These are phyloP conservation scores for Sericinus montela DNA, from an alignment of 2,888 invertebrate species.

Conservation along the genomic window DNA sequence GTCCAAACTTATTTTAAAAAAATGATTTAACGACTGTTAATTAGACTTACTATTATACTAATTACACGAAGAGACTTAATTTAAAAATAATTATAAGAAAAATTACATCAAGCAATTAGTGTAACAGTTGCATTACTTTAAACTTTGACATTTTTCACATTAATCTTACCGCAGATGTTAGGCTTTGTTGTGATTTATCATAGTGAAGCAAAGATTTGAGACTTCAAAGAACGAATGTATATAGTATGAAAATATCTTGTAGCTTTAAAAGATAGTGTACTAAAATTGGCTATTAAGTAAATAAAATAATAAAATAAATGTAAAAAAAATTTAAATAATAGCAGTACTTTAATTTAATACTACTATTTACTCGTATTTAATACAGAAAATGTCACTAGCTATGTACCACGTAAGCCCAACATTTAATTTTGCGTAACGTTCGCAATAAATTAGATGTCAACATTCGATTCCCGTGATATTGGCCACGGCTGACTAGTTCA, in stretches of 20 bases:
- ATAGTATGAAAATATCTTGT: background rate
- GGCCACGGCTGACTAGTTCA: conserved; percentile 15
- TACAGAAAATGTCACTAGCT: too few species aligned
- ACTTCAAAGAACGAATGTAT: background rate
- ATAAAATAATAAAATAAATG: background rate
- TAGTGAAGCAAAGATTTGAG: background rate
- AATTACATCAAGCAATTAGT: too few species aligned
- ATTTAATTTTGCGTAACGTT: background rate
- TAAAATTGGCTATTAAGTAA: background rate
- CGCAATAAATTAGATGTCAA: conserved; percentile 3
- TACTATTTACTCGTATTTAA: too few species aligned
- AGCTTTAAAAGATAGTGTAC: background rate
- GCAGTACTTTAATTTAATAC: background rate
- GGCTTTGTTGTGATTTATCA: background rate
- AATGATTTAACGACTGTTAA: too few species aligned
- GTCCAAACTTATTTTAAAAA: too few species aligned
- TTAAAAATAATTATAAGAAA: too few species aligned
- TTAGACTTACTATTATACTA: too few species aligned
- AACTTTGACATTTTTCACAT: background rate
- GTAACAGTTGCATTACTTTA: background rate
- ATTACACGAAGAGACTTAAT: too few species aligned
- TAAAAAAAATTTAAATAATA: too few species aligned
- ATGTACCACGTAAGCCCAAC: too few species aligned
- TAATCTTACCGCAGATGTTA: background rate
- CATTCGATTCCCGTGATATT: conserved; percentile 20